Base-by-base conservation (phyloP, 2,888 invertebrate genomes). In the Tachina grossa region DNA sequence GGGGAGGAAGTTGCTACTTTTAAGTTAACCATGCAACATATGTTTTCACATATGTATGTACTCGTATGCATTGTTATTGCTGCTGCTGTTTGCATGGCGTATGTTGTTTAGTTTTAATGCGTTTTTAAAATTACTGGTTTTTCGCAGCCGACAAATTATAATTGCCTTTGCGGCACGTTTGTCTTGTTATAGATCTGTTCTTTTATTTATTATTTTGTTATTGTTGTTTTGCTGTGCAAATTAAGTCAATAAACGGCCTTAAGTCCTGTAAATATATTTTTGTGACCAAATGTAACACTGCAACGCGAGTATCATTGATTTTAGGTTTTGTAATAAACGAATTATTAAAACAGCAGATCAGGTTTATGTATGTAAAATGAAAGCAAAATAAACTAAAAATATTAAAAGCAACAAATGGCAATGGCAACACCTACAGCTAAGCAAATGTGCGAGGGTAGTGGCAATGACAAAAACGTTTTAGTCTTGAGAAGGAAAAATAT, bases 171-270 rank as follows among this genome's bases (percentile, higher is more conserved):
- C 83, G 45, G 19, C 71, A 71, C 41, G 80, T 66, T 81, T 77
- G 55, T 13, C 82, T 77, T 83, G 82, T 76, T 83, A 77, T 55
- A 78, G 55, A 69, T 75, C 78, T 74, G 59, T 69, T 49, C 31
- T 66, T 75, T 72, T 49, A 68, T 43, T 55, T 68, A 57, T 59
- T 47, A n/a, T 63, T 57, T 53, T 81, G 61, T 61, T 55, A 9
- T 53, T 57, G 13, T 45, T 69, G 39, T 19, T n/a, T 8, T 75
- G 65, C 72, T 61, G 77, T 51, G 59, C 80, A 79, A 83, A 80
- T 83, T 83, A 83, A 86, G 86, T 86, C 83, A 86, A 83, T 86
- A 83, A 61, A 65, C 61, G 83, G 82, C 85, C 82, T 76, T 82
- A 85, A 85, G 85, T 82, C 75, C 69, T 79, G 83, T 82, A 76